These are phyloP conservation scores for Noctuana brunneofusca DNA, from an alignment of 2,888 invertebrate genomes.

Conservation along the genomic window DNA sequence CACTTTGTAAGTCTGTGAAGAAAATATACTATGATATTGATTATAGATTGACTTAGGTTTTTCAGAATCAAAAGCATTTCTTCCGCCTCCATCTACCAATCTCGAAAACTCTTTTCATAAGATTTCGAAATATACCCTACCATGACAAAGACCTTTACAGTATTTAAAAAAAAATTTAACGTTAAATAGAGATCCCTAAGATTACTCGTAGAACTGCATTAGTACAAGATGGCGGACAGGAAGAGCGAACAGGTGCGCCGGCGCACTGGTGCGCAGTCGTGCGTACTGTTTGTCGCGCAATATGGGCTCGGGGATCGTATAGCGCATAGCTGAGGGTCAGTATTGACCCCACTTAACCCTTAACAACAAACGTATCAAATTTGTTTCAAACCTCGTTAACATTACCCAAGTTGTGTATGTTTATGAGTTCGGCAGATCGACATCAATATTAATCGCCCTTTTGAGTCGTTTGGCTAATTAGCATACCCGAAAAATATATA, in stretches of 20 bases:
- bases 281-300: constrained; percentile 53
- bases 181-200: not conserved
- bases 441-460: no score
- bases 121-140: not conserved
- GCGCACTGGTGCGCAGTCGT: constrained; percentile 58
- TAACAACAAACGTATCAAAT: not conserved
- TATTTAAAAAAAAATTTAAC: not conserved
- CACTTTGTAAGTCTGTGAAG: not conserved
- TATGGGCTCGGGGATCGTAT: constrained; percentile 37
- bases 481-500: no score
- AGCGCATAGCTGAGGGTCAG: constrained; percentile 6
- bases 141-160: no score
- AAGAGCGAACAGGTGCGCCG: constrained; percentile 68
- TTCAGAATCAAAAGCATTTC: no score
- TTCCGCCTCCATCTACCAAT: no score
- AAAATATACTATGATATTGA: no score
- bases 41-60: no score
- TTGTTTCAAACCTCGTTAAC: no score
- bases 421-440: no score
- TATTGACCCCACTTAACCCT: constrained; percentile 10
- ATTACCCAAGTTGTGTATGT: no score
- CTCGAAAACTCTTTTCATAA: no score
- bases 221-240: constrained; percentile 69
- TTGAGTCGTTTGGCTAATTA: no score
- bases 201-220: constrained; percentile 21